Base-by-base conservation (phyloP, 2,888 invertebrate species). In the Lumbricus terrestris region DNA sequence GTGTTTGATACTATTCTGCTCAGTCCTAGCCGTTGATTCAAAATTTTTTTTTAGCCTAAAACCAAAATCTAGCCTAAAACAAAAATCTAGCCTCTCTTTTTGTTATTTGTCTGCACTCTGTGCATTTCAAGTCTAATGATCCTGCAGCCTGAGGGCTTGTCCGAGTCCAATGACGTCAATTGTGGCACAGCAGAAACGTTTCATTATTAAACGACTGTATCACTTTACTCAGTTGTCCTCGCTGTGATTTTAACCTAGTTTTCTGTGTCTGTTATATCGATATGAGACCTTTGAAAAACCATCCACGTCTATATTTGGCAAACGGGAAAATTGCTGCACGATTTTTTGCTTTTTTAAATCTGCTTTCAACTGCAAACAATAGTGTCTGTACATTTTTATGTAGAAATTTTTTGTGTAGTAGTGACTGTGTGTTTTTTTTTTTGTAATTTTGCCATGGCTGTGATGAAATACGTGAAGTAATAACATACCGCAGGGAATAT, bases 401-500 rank as follows among this genome's bases (percentile, higher is more conserved):
- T 29, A 23, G 69, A 69, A 8, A 69, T 11, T 69, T 47, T 69
- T 69, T n/a, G n/a, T 29, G 8, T 16, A n/a, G 69, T n/a, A n/a
- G 8, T 69, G 47, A 15, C 11, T n/a, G n/a, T n/a, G 69, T 69
- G n/a, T 69, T 29, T n/a, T n/a, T 29, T n/a, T n/a, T 69, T 69
- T 69, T 69, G 69, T 29, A 69, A 69, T 29, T 69, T 69, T n/a
- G 69, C n/a, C 69, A n/a, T 1, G 8, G 69, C n/a, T 69, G 69
- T 13, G n/a, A 69, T 69, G 69, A 69, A 69, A n/a, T 69, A n/a
- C 69, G n/a, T n/a, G 69, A 69, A 69, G 69, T 69, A n/a, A 69
- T 69, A 69, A 69, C 69, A n/a, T 69, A 69, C 69, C 69, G 69
- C 69, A 69, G 69, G 69, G 69, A 69, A 69, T 69, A 69, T n/a